phyloP scores from a whole-genome alignment of 2,113 vertebrate genomes.

The Aleadryas rufinucha region DNA sequence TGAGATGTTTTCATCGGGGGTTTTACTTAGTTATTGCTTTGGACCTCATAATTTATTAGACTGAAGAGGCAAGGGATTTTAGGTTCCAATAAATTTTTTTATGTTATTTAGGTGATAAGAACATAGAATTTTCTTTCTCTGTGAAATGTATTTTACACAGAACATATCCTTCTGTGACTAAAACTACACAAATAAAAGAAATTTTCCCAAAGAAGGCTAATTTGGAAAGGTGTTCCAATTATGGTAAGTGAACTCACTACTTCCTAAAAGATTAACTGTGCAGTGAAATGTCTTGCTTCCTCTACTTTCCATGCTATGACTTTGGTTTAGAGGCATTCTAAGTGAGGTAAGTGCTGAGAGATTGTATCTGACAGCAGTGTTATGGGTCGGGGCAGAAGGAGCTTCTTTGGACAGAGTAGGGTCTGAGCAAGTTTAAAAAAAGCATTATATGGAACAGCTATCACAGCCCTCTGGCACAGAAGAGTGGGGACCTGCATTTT shows the following conservation, averaged over 20 bases:
- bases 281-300: neutral
- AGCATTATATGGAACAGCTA: neutral
- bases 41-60: neutral
- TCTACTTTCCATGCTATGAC: neutral
- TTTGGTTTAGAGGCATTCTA: neutral
- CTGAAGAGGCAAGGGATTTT: neutral
- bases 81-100: neutral
- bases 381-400: neutral
- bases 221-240: neutral
- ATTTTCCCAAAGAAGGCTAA: neutral
- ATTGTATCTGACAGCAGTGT: neutral
- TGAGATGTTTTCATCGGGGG: neutral
- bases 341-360: conserved; percentile 40
- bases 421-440: neutral
- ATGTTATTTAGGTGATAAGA: neutral
- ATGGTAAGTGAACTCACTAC: neutral
- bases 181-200: neutral
- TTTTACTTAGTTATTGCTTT: neutral
- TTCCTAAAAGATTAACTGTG: neutral
- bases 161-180: neutral
- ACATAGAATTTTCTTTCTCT: neutral
- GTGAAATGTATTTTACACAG: neutral
- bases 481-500: neutral
- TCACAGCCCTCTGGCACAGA: rapidly evolving
- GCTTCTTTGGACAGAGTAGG: neutral